Percentiles rank a stretch among this genome's conserved stretches.
Evolutionary conservation across 2,797 vertebrate genomes (phyloP).

Genomic region (Numenius phaeopus): DNA sequence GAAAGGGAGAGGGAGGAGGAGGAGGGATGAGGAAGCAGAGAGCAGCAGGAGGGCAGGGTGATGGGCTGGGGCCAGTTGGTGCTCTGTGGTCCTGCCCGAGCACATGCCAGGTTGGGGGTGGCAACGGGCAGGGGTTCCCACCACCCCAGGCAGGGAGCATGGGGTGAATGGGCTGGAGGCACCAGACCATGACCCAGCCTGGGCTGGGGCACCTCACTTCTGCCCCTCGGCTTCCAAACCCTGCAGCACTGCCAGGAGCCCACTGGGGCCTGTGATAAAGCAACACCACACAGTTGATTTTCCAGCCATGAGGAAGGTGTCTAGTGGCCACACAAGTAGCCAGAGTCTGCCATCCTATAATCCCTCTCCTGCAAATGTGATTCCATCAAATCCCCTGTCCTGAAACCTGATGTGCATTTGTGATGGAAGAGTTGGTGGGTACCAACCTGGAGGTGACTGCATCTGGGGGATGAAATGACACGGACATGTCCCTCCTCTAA

Average conservation of each 20-base stretch:
- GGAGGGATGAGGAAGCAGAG: background rate
- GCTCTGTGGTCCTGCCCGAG: fast-evolving
- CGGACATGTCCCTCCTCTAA: fast-evolving
- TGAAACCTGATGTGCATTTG: background rate
- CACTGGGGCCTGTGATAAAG: background rate
- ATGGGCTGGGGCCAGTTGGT: background rate
- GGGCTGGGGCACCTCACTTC: background rate
- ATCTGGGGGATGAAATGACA: background rate
- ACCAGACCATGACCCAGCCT: background rate
- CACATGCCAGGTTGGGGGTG: fast-evolving
- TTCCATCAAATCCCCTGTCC: background rate
- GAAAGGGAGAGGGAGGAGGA: background rate
- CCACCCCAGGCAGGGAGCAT: fast-evolving
- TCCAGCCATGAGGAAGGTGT: background rate
- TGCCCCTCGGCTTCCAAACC: background rate
- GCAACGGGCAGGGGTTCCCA: background rate
- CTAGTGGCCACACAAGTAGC: background rate
- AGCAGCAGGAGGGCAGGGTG: background rate
- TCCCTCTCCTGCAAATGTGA: background rate
- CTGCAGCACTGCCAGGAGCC: background rate
- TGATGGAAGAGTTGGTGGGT: background rate
- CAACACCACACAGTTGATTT: background rate
- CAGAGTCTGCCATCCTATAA: background rate
- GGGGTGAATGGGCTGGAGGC: background rate
- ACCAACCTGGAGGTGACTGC: background rate